Percentiles rank a stretch among this genome's conserved stretches.
Evolutionary conservation across 2,888 invertebrate genomes (phyloP).

Genomic region (Acheta domesticus): DNA sequence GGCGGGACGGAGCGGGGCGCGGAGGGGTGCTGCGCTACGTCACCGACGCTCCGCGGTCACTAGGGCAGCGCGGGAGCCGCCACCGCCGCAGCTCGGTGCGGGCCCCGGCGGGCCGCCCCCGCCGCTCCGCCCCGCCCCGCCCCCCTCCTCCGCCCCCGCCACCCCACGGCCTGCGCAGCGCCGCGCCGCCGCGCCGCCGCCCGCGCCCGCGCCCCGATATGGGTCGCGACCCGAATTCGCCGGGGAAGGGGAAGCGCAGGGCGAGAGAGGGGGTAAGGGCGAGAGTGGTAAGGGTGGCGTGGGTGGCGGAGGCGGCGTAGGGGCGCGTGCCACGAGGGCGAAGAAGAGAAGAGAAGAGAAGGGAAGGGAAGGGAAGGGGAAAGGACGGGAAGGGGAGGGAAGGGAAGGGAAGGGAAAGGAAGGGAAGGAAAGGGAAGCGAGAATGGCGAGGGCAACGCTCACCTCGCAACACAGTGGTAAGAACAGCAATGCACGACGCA

Average conservation of each 20-base stretch:
- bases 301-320: too few relatives aligned
- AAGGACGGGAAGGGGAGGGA: too few relatives aligned
- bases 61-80: slow-evolving; percentile 4
- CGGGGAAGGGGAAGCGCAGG: not conserved
- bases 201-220: not conserved
- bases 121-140: not conserved
- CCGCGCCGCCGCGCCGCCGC: not conserved
- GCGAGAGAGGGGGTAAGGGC: not conserved
- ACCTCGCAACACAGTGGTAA: too few relatives aligned
- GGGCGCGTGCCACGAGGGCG: too few relatives aligned
- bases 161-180: not conserved
- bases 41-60: not conserved
- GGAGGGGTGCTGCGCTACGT: slow-evolving; percentile 45
- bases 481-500: too few relatives aligned
- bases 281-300: too few relatives aligned
- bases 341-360: too few relatives aligned
- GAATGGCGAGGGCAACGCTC: too few relatives aligned
- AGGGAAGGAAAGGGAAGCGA: too few relatives aligned
- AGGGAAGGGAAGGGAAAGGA: too few relatives aligned
- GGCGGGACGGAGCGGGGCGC: slow-evolving; percentile 47
- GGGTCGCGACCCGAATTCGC: slow-evolving; percentile 2
- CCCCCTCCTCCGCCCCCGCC: not conserved
- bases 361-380: too few relatives aligned
- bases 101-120: not conserved
- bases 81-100: not conserved